Evolutionary conservation across 2,113 vertebrate genomes (phyloP).

Genomic region (Ellobius talpinus): DNA sequence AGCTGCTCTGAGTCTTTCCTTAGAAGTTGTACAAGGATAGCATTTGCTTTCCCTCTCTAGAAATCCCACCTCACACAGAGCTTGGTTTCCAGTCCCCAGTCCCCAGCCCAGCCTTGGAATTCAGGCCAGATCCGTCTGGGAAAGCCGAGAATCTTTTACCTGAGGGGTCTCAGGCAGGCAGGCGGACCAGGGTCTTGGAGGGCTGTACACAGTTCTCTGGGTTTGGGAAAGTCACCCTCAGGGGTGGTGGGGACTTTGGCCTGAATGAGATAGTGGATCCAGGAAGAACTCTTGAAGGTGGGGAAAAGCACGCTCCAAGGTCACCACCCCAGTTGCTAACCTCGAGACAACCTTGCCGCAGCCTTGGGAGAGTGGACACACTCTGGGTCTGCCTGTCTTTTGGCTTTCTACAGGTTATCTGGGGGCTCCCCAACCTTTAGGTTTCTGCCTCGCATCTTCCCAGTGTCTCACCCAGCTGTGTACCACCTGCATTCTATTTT

Average conservation of each 20-base stretch:
- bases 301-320: background rate
- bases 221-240: constrained; percentile 40
- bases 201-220: background rate
- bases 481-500: constrained; percentile 56
- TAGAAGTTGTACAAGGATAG: constrained; percentile 70
- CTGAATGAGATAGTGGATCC: background rate
- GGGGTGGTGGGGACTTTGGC: background rate
- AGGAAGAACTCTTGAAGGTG: background rate
- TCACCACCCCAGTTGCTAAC: background rate
- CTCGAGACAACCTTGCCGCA: background rate
- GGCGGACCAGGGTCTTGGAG: background rate
- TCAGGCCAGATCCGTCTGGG: background rate
- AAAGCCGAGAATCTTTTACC: background rate
- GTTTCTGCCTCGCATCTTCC: constrained; percentile 57
- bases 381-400: background rate
- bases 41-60: constrained; percentile 22
- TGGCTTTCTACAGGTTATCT: background rate
- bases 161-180: background rate
- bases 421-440: constrained; percentile 41
- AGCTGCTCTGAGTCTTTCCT: constrained; percentile 55
- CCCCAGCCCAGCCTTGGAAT: background rate
- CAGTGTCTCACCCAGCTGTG: constrained; percentile 48
- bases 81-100: background rate
- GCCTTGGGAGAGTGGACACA: no score
- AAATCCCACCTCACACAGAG: background rate